Conservation (phyloP, 2,888 invertebrate species). For the Ochlodes sylvanus region DNA sequence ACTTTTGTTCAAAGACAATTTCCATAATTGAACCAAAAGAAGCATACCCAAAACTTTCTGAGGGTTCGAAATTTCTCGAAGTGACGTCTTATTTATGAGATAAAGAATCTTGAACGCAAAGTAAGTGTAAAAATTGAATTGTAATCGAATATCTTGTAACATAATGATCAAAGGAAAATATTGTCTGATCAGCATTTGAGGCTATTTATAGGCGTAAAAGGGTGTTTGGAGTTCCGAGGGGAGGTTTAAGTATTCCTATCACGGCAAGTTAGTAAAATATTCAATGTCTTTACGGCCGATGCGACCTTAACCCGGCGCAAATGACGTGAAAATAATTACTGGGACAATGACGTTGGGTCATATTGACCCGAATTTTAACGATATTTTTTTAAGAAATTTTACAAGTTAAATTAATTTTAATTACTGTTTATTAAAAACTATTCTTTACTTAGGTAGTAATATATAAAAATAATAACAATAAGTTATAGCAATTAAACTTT, state of each 20-base stretch:
- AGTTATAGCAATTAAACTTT: too few species aligned
- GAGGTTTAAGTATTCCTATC: constrained; percentile 62
- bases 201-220: constrained; percentile 58
- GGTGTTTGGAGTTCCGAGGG: constrained; percentile 50
- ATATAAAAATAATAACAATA: too few species aligned
- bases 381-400: too few species aligned
- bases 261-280: constrained; percentile 63
- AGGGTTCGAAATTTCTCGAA: constrained; percentile 44
- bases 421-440: too few species aligned
- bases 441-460: too few species aligned
- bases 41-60: constrained; percentile 51
- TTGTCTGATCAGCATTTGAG: constrained; percentile 57
- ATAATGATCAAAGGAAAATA: constrained; percentile 22
- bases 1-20: constrained; percentile 38
- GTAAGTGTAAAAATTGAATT: constrained; percentile 35
- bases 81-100: constrained; percentile 50
- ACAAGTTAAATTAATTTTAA: too few species aligned
- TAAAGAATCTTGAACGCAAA: constrained; percentile 34
- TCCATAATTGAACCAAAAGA: constrained; percentile 56
- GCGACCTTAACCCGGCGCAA: too few species aligned
- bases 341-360: too few species aligned
- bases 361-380: too few species aligned
- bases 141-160: constrained; percentile 34
- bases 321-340: too few species aligned
- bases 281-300: constrained; percentile 52